phyloP scores from a whole-genome alignment of 2,113 vertebrate genomes.

The Carassius auratus region DNA sequence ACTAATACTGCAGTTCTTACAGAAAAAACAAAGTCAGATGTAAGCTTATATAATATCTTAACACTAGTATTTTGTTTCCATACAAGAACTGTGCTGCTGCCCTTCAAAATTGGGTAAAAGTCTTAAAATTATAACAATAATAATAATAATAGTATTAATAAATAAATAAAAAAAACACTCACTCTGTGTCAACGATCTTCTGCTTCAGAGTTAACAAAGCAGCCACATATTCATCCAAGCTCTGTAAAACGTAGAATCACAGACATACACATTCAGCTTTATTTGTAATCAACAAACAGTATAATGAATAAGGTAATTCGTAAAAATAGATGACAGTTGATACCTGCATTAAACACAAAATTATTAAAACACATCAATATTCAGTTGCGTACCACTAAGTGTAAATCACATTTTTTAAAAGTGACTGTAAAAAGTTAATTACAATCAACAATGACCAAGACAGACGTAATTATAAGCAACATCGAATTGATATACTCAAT shows the following conservation, averaged over 20 bases:
- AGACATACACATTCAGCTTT: neutral
- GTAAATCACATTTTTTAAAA: neutral
- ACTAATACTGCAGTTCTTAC: neutral
- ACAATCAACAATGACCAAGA: neutral
- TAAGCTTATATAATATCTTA: neutral
- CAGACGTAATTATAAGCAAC: neutral
- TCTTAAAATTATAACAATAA: neutral
- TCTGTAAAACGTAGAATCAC: conserved; percentile 77
- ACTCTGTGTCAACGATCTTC: conserved; percentile 91
- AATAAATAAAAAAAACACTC: conserved; percentile 65
- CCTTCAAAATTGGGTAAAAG: neutral
- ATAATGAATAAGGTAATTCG: neutral
- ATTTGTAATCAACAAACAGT: neutral
- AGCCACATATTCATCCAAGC: conserved; percentile 88
- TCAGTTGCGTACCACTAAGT: neutral
- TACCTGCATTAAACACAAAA: neutral
- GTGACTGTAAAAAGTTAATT: neutral
- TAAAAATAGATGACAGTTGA: neutral
- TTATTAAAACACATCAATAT: neutral
- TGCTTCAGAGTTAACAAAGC: conserved; percentile 92
- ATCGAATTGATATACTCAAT: neutral
- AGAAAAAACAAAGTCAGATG: neutral
- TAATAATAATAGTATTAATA: neutral
- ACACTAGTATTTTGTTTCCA: neutral
- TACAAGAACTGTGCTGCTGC: neutral